Evolutionary conservation across 2,797 vertebrate genomes (phyloP).

Genomic region (Sebastes variabilis): DNA sequence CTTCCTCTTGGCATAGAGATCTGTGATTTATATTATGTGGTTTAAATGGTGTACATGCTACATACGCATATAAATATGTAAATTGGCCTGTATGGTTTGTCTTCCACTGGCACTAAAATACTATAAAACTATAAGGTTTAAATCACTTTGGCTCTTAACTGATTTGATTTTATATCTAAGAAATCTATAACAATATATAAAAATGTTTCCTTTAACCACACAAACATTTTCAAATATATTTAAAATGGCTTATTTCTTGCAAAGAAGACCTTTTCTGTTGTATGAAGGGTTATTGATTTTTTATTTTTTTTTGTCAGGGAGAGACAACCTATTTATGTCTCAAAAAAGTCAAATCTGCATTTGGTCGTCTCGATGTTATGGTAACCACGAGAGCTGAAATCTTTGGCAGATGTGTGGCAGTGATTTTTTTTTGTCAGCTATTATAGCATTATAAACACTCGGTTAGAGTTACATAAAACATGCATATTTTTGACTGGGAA

Average conservation of each 20-base stretch:
- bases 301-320: constrained; percentile 42
- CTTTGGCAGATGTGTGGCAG: constrained; percentile 91
- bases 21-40: constrained; percentile 54
- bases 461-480: constrained; percentile 99
- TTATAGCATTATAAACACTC: constrained; percentile 99
- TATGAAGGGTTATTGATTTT: constrained; percentile 17
- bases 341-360: constrained; percentile 59
- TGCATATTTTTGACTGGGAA: constrained; percentile 93
- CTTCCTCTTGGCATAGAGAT: constrained; percentile 46
- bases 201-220: background rate
- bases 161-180: background rate
- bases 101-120: background rate
- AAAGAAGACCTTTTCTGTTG: constrained; percentile 11
- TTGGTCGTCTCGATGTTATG: constrained; percentile 59
- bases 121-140: background rate
- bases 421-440: constrained; percentile 93
- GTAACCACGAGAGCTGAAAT: constrained; percentile 85
- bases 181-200: background rate
- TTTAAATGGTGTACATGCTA: constrained; percentile 45
- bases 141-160: background rate
- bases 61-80: constrained; percentile 14
- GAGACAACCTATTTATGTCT: constrained; percentile 38
- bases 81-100: background rate
- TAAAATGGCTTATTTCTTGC: background rate
- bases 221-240: background rate